phyloP scores from a whole-genome alignment of 2,113 vertebrate species.

The Enhydra lutris region DNA sequence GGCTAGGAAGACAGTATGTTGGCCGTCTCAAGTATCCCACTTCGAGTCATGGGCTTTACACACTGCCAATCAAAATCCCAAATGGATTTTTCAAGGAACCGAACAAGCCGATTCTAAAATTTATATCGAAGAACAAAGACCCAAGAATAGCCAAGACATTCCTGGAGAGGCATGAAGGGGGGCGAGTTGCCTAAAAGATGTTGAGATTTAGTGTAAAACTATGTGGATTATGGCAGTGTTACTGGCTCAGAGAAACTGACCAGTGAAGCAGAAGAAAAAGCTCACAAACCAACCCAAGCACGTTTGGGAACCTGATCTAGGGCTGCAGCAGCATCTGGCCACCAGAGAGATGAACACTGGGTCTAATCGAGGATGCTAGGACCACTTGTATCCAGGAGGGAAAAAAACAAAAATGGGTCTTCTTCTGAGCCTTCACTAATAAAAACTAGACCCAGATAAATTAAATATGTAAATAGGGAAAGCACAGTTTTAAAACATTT shows the following conservation, averaged over 20 bases:
- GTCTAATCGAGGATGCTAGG: accelerated
- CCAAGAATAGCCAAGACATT: conserved; percentile 18
- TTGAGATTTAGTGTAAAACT: neutral
- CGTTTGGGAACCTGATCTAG: accelerated
- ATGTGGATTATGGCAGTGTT: neutral
- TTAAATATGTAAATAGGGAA: neutral
- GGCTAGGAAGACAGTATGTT: neutral
- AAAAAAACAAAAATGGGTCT: neutral
- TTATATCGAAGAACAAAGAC: conserved; percentile 19
- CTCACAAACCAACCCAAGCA: neutral
- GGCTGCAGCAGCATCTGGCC: neutral
- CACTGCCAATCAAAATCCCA: conserved; percentile 15
- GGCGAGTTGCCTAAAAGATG: neutral
- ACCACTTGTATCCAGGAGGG: neutral
- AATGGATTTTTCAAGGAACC: neutral
- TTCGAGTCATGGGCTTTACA: neutral
- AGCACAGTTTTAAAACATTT: neutral
- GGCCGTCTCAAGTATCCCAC: neutral
- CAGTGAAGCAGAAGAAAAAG: neutral
- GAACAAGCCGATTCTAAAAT: conserved; percentile 13
- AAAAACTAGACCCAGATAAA: neutral
- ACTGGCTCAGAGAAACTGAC: neutral
- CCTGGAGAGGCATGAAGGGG: neutral
- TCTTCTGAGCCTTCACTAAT: neutral
- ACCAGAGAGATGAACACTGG: neutral